Evolutionary conservation across 2,113 vertebrate genomes (phyloP).

Genomic region (Lepidothrix coronata): DNA sequence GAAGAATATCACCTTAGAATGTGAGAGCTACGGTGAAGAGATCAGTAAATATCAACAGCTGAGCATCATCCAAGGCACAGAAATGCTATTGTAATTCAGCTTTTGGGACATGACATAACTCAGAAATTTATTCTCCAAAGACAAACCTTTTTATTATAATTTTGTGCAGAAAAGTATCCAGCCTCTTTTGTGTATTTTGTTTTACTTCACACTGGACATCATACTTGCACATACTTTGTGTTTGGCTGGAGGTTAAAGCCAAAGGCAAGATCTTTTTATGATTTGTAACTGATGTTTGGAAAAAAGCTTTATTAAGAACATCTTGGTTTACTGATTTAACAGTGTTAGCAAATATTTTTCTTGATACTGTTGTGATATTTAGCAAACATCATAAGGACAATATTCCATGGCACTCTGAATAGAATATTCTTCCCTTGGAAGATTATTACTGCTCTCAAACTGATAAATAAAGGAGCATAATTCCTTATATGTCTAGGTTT

Average conservation of each 20-base stretch:
- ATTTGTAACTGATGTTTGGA: background rate
- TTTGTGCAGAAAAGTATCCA: background rate
- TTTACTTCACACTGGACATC: rapidly evolving
- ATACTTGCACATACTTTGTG: background rate
- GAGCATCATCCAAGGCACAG: background rate
- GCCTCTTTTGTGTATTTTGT: background rate
- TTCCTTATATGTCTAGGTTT: background rate
- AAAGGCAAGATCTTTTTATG: background rate
- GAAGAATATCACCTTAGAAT: background rate
- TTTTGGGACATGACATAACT: background rate
- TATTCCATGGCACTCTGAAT: background rate
- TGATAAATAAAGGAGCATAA: background rate
- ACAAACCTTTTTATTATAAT: background rate
- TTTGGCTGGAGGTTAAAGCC: background rate
- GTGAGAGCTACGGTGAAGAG: background rate
- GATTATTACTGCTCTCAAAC: background rate
- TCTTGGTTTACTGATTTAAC: background rate
- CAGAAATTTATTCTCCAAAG: background rate
- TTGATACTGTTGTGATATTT: background rate
- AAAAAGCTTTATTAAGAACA: background rate
- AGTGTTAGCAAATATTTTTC: background rate
- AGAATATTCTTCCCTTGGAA: background rate
- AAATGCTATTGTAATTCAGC: background rate
- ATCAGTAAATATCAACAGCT: background rate
- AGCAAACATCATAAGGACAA: background rate